A percentile compares a stretch with the other conserved stretches of the same genome.
Evolutionary conservation across 35 echinoderm and acorn worm species (phyloP).

Genomic region (Ptychodera flava): DNA sequence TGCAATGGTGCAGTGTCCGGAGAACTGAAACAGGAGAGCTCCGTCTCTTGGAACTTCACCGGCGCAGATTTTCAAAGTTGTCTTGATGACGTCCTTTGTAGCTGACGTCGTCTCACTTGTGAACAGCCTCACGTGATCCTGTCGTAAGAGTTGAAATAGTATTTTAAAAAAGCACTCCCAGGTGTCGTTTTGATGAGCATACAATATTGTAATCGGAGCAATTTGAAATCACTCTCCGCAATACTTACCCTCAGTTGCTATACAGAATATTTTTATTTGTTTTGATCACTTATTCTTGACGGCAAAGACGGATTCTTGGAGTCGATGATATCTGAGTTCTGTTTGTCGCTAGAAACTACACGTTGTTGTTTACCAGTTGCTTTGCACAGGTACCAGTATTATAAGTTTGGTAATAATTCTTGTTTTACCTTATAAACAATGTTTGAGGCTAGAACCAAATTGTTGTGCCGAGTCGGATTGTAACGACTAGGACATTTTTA

Average conservation of each 20-base stretch:
- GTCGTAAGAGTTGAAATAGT: neutral
- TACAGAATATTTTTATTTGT: neutral
- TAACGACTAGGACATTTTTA: no score
- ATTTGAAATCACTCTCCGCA: neutral
- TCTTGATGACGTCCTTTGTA: neutral
- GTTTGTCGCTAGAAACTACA: no score
- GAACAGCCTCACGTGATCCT: neutral
- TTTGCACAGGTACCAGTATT: no score
- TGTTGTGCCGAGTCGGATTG: no score
- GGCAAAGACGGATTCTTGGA: neutral
- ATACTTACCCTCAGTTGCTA: neutral
- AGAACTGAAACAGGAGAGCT: neutral
- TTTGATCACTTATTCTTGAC: no score
- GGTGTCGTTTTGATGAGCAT: neutral
- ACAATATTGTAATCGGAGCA: neutral
- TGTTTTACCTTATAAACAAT: no score
- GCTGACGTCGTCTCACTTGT: neutral
- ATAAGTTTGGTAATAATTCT: no score
- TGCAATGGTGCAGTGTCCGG: neutral
- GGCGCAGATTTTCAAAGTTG: neutral
- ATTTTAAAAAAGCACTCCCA: neutral
- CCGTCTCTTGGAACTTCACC: neutral
- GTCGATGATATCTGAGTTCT: no score
- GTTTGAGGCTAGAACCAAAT: no score
- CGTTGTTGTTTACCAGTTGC: no score